These are phyloP conservation scores for Chironomus striatipennis DNA, from an alignment of 1,140 invertebrate genomes.

Conservation along the genomic window DNA sequence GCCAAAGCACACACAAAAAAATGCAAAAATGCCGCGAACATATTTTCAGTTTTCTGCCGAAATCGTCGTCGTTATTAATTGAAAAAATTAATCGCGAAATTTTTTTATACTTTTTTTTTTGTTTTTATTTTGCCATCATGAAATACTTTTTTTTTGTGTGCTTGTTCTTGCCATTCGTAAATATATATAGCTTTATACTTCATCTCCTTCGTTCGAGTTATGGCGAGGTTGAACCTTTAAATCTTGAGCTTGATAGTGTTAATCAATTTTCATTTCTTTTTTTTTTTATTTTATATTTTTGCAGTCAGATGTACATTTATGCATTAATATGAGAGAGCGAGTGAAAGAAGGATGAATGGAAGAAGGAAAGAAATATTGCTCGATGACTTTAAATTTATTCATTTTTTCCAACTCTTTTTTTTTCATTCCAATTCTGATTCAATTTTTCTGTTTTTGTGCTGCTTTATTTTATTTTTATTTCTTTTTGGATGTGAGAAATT, in stretches of 20 bases:
- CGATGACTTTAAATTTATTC: conserved; percentile 14
- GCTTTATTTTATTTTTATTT: not conserved
- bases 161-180: not conserved
- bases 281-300: too few relatives aligned
- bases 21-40: not conserved
- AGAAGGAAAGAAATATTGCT: conserved; percentile 4
- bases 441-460: not conserved
- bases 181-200: not conserved
- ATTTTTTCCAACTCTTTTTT: not conserved
- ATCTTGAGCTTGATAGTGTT: conserved; percentile 12
- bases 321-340: not conserved
- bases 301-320: not conserved
- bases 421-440: not conserved
- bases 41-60: conserved; percentile 12
- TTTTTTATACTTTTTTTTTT: not conserved
- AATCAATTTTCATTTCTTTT: not conserved
- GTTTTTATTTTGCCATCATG: not conserved
- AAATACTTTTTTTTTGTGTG: not conserved
- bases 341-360: not conserved
- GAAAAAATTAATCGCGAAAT: conserved; percentile 2
- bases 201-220: not conserved
- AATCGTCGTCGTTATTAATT: conserved; percentile 13
- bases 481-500: not conserved
- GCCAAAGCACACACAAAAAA: not conserved
- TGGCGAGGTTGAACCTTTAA: conserved; percentile 6